Conservation (phyloP, 2,113 vertebrate genomes). For the Callaeas wilsoni region DNA sequence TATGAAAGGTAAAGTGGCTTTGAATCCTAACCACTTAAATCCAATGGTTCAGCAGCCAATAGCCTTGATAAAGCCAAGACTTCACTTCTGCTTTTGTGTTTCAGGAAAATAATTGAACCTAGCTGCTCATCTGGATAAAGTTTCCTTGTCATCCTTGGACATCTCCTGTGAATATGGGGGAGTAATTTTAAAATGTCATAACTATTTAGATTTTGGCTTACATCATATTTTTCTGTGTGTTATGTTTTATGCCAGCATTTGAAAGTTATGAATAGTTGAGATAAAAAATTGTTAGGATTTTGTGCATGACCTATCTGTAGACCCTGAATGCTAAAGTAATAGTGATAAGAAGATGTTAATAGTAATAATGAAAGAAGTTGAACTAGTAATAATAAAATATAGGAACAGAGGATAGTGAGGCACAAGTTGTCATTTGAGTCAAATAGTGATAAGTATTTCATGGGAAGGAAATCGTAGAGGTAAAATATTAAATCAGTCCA, state of each 20-base stretch:
- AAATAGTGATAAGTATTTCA: not conserved
- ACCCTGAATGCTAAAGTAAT: not conserved
- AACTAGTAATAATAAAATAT: not conserved
- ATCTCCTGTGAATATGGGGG: not conserved
- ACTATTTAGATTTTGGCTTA: rapidly evolving
- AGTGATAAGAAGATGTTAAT: not conserved
- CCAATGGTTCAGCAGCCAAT: not conserved
- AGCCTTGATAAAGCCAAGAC: not conserved
- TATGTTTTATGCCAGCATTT: not conserved
- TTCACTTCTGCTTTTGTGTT: not conserved
- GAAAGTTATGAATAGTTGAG: not conserved
- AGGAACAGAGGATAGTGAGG: not conserved
- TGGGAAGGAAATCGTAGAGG: not conserved
- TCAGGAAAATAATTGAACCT: not conserved
- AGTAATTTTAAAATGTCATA: not conserved
- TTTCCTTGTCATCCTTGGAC: not conserved
- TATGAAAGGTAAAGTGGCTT: not conserved
- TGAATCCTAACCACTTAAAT: not conserved
- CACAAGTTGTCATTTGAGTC: not conserved
- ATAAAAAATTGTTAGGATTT: not conserved
- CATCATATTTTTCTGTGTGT: not conserved
- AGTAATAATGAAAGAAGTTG: not conserved
- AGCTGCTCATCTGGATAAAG: not conserved
- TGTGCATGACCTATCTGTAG: not conserved
- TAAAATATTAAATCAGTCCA: not conserved